Evolutionary conservation across 2,888 invertebrate species (phyloP), one percentile per base, ranked within the genome.

Genomic region (Drosophila hamatofila): DNA sequence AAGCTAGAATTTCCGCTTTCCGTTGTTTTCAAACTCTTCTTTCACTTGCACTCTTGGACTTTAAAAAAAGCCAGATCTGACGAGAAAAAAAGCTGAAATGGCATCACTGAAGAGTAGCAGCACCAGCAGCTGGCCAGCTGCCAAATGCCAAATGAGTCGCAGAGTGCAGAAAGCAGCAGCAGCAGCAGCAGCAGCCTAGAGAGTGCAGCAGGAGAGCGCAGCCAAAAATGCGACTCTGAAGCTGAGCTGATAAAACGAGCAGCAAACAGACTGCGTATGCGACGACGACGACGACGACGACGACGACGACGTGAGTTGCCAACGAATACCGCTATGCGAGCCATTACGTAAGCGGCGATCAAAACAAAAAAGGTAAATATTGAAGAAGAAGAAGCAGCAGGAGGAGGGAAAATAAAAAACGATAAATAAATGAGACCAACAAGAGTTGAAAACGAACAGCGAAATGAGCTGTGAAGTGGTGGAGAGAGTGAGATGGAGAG

Each of bases 311-410:
- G 65, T 59, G 72, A 59, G 72, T 58, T 54, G 72, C 59, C 59
- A 30, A 33, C 41, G 70, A 58, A 70, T 69, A 69, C 66, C 78
- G 72, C 72, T 67, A 65, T 72, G 75, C 67, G 72, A 61, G 48
- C 54, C 61, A 57, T 87, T 87, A 87, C 76, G 83, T 87, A 87
- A 87, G 87, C 72, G 41, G 58, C 61, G 83, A 87, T 87, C 86
- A 87, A 87, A 87, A 87, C 86, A 84, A 84, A 87, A 88, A 87
- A 88, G 86, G 86, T 87, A 87, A 87, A 87, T 87, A 87, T 87
- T 84, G 79, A 75, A 69, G 70, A 76, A 73, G 75, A 82, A 77
- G 48, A 1, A n/a, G 27, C 9, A 46, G 46, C 1, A 5, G 46
- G n/a, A 23, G 21, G 42, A 42, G 21, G 52, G 7, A 16, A 71